phyloP scores from a whole-genome alignment of 2,113 vertebrate genomes.

The Aepyceros melampus region DNA sequence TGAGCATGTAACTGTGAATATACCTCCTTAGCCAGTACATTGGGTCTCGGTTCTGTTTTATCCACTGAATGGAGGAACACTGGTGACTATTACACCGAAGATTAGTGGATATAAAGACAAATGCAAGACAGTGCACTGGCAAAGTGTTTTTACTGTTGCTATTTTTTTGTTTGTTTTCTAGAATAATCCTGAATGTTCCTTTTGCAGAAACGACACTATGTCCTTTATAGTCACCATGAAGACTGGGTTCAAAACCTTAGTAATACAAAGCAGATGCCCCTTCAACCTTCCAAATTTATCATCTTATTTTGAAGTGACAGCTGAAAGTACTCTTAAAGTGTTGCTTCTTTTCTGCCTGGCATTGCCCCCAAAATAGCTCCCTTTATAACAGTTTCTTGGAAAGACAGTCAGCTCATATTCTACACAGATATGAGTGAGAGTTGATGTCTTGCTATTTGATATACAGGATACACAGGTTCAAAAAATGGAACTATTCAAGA shows the following conservation, averaged over 20 bases:
- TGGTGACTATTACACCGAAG: neutral
- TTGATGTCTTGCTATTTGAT: constrained; percentile 13
- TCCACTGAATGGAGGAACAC: neutral
- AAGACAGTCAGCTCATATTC: neutral
- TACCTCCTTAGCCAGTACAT: neutral
- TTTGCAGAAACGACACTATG: neutral
- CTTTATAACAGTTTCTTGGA: neutral
- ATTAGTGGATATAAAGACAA: neutral
- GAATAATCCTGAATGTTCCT: neutral
- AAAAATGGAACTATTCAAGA: constrained; percentile 9
- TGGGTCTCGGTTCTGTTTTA: neutral
- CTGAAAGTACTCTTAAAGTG: neutral
- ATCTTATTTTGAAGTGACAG: neutral
- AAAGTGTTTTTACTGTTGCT: neutral
- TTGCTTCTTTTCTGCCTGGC: neutral
- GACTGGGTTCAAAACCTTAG: neutral
- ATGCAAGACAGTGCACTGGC: neutral
- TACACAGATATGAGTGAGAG: neutral
- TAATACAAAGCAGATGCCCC: neutral
- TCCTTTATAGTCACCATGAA: neutral
- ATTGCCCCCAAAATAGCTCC: neutral
- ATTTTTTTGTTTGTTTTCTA: neutral
- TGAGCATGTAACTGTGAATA: neutral
- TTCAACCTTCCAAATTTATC: neutral
- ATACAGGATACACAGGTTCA: neutral